Base-by-base conservation (phyloP, 2,797 vertebrate species). In the Cirrhinus mrigala region DNA sequence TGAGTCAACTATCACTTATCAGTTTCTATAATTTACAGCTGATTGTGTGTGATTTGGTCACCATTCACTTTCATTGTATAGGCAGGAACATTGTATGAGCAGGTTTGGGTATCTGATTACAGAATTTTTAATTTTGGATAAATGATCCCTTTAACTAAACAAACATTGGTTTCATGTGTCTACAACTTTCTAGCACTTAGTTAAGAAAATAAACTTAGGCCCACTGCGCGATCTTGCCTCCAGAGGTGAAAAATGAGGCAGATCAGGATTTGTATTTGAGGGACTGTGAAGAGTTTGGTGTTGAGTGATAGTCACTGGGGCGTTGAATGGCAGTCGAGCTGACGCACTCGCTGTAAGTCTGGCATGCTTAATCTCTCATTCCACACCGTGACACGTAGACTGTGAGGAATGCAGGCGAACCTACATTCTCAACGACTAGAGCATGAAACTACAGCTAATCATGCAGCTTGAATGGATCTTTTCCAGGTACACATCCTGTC, bases 321-420 rank as follows among this genome's bases (percentile, higher is more conserved):
- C 46, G 48, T 62, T 58, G 44, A 79, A 79, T 16, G 29, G 58
- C 46, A 77, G 68, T 48, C 11, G 18, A 6, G 73, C 70, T 82
- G 85, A 86, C 33, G 24, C 84, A 86, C 18, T 27, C 12, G 27
- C 50, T 27, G 73, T 20, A 71, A 78, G 50, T 52, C 66, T 22
- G 78, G 74, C 79, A 37, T 50, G 20, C 56, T 80, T 77, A 85
- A 87, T 79, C 81, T 79, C 83, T 86, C 88, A 87, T 89, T 92
- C 89, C 88, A 86, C 62, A 83, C n/a, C 50, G 75, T 64, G 29
- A 86, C 44, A 85, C 79, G 68, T 85, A 74, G 50, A 90, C 83
- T 78, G 68, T 2, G 83, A 89, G 87, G 91, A 91, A 92, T 92
- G 92, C 81, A 82, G 79, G 85, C 78, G 70, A 82, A 79, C 75